A percentile compares a stretch with the other conserved stretches of the same genome.
These are phyloP conservation scores for Bursaphelenchus okinawaensis DNA, from an alignment of 2,888 invertebrate genomes.

Conservation along the genomic window DNA sequence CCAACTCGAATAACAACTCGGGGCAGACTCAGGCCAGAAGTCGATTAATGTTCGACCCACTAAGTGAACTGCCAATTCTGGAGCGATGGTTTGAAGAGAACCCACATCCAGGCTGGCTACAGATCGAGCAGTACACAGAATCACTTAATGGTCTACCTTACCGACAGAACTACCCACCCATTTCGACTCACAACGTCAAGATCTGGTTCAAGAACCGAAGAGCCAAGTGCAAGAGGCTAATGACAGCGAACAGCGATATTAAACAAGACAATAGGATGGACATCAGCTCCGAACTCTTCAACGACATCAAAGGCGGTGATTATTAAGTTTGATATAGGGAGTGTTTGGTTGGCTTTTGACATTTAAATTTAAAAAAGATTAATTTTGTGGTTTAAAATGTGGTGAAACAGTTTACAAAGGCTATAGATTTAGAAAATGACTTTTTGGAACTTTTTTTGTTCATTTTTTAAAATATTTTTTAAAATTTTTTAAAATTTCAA, in stretches of 20 bases:
- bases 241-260: conserved; percentile 19
- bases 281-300: background rate
- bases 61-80: conserved; percentile 76
- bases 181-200: conserved; percentile 97
- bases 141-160: conserved; percentile 94
- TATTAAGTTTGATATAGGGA: too few relatives aligned
- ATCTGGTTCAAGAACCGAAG: conserved; percentile 91
- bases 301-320: background rate
- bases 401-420: too few relatives aligned
- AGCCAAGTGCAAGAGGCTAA: conserved; percentile 89
- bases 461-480: too few relatives aligned
- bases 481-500: too few relatives aligned
- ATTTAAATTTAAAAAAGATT: too few relatives aligned
- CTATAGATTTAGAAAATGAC: too few relatives aligned
- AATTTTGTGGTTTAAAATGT: too few relatives aligned
- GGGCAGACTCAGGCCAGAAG: conserved; percentile 66
- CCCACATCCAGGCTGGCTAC: conserved; percentile 94
- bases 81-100: conserved; percentile 67
- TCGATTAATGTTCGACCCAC: conserved; percentile 96
- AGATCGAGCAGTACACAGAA: conserved; percentile 94
- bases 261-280: background rate
- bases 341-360: too few relatives aligned
- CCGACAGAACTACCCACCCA: conserved; percentile 92
- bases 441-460: too few relatives aligned
- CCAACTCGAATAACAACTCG: conserved; percentile 16